Evolutionary conservation across 1,140 invertebrate species (phyloP).

Genomic region (Sesamia nonagrioides): DNA sequence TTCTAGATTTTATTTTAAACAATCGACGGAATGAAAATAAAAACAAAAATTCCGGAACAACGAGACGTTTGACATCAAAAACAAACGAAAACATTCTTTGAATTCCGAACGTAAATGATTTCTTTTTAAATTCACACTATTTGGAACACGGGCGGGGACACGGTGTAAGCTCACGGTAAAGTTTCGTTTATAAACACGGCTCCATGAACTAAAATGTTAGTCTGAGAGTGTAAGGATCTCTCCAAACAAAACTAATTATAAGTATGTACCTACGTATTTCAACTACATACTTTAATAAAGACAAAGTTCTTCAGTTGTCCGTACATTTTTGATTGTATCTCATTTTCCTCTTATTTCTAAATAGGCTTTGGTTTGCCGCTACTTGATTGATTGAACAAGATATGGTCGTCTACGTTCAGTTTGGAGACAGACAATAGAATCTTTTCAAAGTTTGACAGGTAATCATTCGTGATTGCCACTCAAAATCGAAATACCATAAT

Average conservation of each 20-base stretch:
- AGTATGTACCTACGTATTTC: background rate
- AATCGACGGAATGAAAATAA: background rate
- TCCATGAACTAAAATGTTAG: slow-evolving; percentile 13
- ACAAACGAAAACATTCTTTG: slow-evolving; percentile 25
- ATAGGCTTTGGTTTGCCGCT: too few species aligned
- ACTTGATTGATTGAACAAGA: too few species aligned
- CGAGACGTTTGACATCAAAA: background rate
- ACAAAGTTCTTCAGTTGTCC: background rate
- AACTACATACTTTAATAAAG: background rate
- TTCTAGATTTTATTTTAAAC: background rate
- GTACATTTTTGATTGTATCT: too few species aligned
- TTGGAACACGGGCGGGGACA: background rate
- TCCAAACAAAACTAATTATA: background rate
- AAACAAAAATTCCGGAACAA: background rate
- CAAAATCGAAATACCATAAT: too few species aligned
- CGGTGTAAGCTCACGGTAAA: slow-evolving; percentile 1
- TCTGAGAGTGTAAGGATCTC: slow-evolving; percentile 1
- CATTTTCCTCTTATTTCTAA: too few species aligned
- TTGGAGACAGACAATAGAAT: too few species aligned
- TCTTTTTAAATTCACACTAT: slow-evolving; percentile 21
- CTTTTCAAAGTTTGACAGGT: too few species aligned
- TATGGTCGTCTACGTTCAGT: too few species aligned
- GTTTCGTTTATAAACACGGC: slow-evolving; percentile 18
- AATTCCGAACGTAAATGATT: slow-evolving; percentile 11
- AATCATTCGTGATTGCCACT: too few species aligned